phyloP scores from a whole-genome alignment of 2,888 invertebrate species.

The Athalia circularis region DNA sequence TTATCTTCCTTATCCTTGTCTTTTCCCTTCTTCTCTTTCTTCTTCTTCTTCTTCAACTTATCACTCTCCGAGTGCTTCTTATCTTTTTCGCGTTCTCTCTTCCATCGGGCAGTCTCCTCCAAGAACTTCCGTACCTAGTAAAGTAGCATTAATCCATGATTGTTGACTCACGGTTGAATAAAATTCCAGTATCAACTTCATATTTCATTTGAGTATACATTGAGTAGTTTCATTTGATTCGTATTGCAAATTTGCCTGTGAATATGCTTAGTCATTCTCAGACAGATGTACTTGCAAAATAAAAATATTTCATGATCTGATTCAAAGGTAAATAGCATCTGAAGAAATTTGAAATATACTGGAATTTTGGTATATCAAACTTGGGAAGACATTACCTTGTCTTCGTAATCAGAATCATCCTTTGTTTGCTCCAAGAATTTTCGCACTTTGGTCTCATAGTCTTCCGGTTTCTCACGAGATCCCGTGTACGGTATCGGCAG shows the following conservation, averaged over 20 bases:
- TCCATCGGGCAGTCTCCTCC: conserved; percentile 88
- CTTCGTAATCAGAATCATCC: conserved; percentile 90
- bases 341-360: conserved; percentile 33
- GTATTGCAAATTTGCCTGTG: not conserved
- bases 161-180: not conserved
- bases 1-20: conserved; percentile 80
- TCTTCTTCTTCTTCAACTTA: conserved; percentile 82
- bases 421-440: conserved; percentile 87
- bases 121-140: conserved; percentile 85
- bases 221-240: not conserved
- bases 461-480: conserved; percentile 74
- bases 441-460: conserved; percentile 83
- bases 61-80: conserved; percentile 83
- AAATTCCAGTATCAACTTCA: conserved; percentile 33
- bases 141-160: conserved; percentile 41
- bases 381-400: conserved; percentile 74
- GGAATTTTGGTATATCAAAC: conserved; percentile 15
- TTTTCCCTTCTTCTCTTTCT: conserved; percentile 84
- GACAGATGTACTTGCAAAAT: too few species aligned
- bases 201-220: not conserved
- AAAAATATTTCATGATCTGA: not conserved
- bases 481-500: conserved; percentile 74
- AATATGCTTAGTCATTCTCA: too few species aligned
- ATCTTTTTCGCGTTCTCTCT: conserved; percentile 84
- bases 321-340: not conserved